A percentile compares a stretch with the other conserved stretches of the same genome.
phyloP scores from a whole-genome alignment of 2,797 vertebrate genomes.

The Melanotaenia trifasciata region DNA sequence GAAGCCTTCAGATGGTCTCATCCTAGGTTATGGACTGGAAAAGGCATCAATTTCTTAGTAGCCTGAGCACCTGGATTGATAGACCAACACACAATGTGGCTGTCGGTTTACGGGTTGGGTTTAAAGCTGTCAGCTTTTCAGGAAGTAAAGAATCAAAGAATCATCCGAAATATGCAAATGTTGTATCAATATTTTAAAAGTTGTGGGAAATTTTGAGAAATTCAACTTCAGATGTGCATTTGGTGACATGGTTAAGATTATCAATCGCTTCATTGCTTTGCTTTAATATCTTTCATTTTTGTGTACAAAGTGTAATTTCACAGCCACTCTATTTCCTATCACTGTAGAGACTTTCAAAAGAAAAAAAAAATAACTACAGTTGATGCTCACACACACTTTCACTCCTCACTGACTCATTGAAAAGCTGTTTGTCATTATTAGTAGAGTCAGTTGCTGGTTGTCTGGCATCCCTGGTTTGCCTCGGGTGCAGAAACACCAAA shows the following conservation, averaged over 20 bases:
- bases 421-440: slow-evolving; percentile 74
- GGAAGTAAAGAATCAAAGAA: not conserved
- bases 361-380: slow-evolving; percentile 3
- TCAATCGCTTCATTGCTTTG: not conserved
- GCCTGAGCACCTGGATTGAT: slow-evolving; percentile 39
- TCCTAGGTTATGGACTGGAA: slow-evolving; percentile 65
- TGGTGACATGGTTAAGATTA: not conserved
- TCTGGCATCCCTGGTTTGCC: slow-evolving; percentile 76
- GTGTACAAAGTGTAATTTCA: not conserved
- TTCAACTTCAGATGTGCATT: not conserved
- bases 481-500: slow-evolving; percentile 79
- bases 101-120: slow-evolving; percentile 26
- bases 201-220: not conserved
- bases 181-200: not conserved
- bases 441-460: slow-evolving; percentile 68
- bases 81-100: not conserved
- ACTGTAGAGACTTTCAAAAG: not conserved
- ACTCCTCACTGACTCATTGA: slow-evolving; percentile 63
- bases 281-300: not conserved
- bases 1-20: slow-evolving; percentile 65
- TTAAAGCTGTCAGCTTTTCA: slow-evolving; percentile 23
- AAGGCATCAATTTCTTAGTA: slow-evolving; percentile 55
- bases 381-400: slow-evolving; percentile 60
- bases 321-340: slow-evolving; percentile 2
- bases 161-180: not conserved